phyloP scores from a whole-genome alignment of 64 coral and sea anemone genomes.

The Trachythela sp. region DNA sequence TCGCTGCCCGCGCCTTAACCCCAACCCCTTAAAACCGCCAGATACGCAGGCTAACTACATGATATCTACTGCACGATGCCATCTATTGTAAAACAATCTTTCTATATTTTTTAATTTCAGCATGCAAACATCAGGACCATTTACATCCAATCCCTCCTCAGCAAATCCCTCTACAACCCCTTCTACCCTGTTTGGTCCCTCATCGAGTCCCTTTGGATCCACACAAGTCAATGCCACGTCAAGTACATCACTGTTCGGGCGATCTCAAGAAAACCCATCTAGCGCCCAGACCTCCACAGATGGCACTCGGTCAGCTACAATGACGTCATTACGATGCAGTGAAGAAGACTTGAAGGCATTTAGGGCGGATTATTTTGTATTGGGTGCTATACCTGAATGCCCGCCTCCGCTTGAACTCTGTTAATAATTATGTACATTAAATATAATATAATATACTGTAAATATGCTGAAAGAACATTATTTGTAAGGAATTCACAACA shows the following conservation, averaged over 20 bases:
- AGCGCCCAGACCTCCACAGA: not conserved
- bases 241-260: not conserved
- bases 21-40: too few relatives aligned
- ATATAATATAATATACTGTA: not conserved
- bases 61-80: too few relatives aligned
- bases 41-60: too few relatives aligned
- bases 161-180: not conserved
- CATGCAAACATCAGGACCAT: not conserved
- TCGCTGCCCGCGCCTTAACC: too few relatives aligned
- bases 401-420: slow-evolving; percentile 1
- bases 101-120: not conserved
- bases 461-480: not conserved
- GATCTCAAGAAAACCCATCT: not conserved
- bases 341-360: slow-evolving; percentile 19
- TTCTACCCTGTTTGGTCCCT: not conserved
- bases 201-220: not conserved
- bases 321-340: slow-evolving; percentile 10
- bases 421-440: not conserved
- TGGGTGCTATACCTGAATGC: slow-evolving; percentile 1
- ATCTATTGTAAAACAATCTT: not conserved
- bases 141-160: not conserved
- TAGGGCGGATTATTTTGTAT: not conserved
- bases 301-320: not conserved
- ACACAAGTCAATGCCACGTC: not conserved
- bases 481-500: too few relatives aligned